Percentiles rank a stretch among this genome's conserved stretches.
Evolutionary conservation across 2,888 invertebrate species (phyloP).

Genomic region (Camponotus fellah): DNA sequence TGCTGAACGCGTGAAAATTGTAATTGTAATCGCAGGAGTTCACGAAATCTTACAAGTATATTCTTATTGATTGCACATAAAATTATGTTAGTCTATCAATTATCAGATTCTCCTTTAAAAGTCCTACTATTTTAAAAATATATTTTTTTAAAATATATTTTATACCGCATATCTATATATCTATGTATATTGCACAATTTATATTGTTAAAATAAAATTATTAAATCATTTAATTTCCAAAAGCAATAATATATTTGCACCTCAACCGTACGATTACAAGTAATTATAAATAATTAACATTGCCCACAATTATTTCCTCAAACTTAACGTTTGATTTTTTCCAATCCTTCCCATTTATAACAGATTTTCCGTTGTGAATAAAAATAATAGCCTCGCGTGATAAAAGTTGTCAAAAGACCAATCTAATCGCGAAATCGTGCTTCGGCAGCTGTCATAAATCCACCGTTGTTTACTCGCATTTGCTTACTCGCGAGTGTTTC

Average conservation of each 20-base stretch:
- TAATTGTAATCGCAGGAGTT: background rate
- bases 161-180: background rate
- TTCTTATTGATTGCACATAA: constrained; percentile 2
- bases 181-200: background rate
- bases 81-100: background rate
- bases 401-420: constrained; percentile 34
- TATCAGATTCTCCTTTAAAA: background rate
- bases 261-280: background rate
- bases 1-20: background rate
- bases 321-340: background rate
- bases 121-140: background rate
- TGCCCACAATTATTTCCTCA: background rate
- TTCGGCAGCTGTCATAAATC: constrained; percentile 53
- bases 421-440: constrained; percentile 50
- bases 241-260: too few species aligned
- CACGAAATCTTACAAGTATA: background rate
- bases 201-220: background rate
- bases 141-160: too few species aligned
- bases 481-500: constrained; percentile 55
- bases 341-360: background rate
- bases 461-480: constrained; percentile 51
- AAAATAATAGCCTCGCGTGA: constrained; percentile 28
- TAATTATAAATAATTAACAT: background rate
- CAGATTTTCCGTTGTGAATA: background rate
- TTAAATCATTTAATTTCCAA: background rate